These are phyloP conservation scores for Ephestia elutella DNA, from an alignment of 1,140 invertebrate species.

Conservation along the genomic window DNA sequence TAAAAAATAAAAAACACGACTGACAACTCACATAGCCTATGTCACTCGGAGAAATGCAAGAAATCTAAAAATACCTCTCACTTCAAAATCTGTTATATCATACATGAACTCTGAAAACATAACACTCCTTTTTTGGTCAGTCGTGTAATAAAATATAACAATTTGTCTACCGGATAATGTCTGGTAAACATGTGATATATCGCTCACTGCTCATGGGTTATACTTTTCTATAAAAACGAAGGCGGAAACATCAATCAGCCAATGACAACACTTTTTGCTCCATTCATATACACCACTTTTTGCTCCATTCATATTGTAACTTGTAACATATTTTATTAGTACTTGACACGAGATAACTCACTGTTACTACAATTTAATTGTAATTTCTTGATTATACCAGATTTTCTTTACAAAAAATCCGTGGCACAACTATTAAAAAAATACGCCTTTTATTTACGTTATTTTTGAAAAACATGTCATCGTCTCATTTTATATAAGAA, in stretches of 20 bases:
- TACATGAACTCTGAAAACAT: no score
- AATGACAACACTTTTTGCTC: not conserved
- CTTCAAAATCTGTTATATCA: no score
- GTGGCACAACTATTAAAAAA: no score
- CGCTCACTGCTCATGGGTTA: not conserved
- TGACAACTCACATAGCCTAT: no score
- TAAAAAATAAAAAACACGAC: no score
- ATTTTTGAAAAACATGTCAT: no score
- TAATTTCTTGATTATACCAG: not conserved
- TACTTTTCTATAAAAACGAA: not conserved
- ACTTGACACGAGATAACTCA: not conserved
- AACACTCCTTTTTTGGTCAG: no score
- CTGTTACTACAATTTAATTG: not conserved
- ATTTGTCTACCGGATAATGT: not conserved
- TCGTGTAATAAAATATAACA: not conserved
- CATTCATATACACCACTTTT: not conserved
- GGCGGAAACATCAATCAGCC: not conserved
- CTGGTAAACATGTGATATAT: not conserved
- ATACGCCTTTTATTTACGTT: no score
- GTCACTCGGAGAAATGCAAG: no score
- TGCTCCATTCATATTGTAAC: conserved; percentile 1
- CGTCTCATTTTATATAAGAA: no score
- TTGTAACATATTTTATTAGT: not conserved
- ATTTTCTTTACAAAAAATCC: not conserved
- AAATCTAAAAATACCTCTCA: no score